These are phyloP conservation scores for Vireo griseus DNA, from an alignment of 2,797 vertebrate species.

Conservation along the genomic window DNA sequence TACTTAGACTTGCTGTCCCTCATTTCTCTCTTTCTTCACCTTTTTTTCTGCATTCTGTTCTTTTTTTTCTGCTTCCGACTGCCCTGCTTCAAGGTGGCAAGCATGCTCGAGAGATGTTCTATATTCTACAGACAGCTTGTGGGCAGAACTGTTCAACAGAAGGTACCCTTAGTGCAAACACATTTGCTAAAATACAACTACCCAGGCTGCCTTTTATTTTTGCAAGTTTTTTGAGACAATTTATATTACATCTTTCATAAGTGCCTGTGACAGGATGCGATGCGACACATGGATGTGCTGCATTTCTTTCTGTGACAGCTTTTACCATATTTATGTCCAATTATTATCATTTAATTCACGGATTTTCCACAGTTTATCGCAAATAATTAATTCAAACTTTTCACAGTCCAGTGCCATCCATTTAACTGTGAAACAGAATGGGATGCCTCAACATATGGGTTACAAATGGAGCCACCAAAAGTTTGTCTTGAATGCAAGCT, in stretches of 20 bases:
- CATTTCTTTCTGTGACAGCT: slow-evolving; percentile 64
- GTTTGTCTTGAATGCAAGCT: slow-evolving; percentile 65
- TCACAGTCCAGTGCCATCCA: slow-evolving; percentile 60
- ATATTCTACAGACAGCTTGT: slow-evolving; percentile 97
- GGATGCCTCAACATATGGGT: slow-evolving; percentile 65
- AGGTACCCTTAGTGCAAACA: slow-evolving; percentile 91
- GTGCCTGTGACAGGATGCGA: slow-evolving; percentile 73
- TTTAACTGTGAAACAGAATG: slow-evolving; percentile 65
- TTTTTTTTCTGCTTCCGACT: slow-evolving; percentile 83
- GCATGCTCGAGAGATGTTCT: slow-evolving; percentile 98
- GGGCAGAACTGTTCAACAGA: slow-evolving; percentile 98
- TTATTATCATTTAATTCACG: slow-evolving; percentile 69
- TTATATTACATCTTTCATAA: slow-evolving; percentile 76
- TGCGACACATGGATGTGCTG: slow-evolving; percentile 71
- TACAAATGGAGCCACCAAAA: slow-evolving; percentile 63
- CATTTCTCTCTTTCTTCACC: slow-evolving; percentile 82
- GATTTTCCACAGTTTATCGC: slow-evolving; percentile 51
- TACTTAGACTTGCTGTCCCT: slow-evolving; percentile 81
- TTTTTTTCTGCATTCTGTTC: slow-evolving; percentile 74
- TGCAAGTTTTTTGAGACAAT: slow-evolving; percentile 69
- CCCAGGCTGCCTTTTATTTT: slow-evolving; percentile 73
- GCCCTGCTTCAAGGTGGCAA: slow-evolving; percentile 93
- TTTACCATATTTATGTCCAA: slow-evolving; percentile 62
- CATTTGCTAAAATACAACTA: slow-evolving; percentile 79
- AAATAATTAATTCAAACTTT: slow-evolving; percentile 62